A percentile compares a stretch with the other conserved stretches of the same genome.
Evolutionary conservation across 2,888 invertebrate species (phyloP).

Genomic region (Keiferia lycopersicella): DNA sequence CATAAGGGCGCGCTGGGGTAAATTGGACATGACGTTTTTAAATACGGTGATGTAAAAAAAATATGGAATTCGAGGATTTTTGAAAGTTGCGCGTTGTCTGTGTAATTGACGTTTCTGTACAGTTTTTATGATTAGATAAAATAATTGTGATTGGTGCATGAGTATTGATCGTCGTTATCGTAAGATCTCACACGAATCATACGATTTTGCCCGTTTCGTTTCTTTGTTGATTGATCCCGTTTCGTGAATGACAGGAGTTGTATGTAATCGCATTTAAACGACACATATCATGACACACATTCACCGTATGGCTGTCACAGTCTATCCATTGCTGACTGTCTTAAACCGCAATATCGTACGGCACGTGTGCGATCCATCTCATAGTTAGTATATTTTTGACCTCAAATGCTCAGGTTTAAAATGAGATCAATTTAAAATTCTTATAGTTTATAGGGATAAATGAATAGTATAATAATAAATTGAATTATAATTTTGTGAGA

Average conservation of each 20-base stretch:
- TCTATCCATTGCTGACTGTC: no score
- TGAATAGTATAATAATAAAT: background rate
- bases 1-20: background rate
- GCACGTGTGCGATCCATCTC: no score
- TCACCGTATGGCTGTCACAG: no score
- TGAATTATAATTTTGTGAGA: slow-evolving; percentile 32
- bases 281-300: no score
- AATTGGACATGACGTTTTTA: background rate
- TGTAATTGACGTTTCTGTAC: background rate
- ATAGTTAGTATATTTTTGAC: background rate
- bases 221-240: no score
- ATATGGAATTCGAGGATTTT: background rate
- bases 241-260: no score
- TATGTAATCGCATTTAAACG: no score
- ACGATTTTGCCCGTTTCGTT: no score
- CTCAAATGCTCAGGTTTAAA: background rate
- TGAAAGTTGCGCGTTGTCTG: background rate
- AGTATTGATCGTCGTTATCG: background rate
- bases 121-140: background rate
- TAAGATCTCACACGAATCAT: background rate
- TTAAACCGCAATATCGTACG: no score
- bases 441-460: background rate
- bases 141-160: background rate
- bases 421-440: background rate
- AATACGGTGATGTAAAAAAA: background rate